These are phyloP conservation scores for Scolopax rusticola DNA, from an alignment of 2,797 vertebrate genomes.

Conservation along the genomic window DNA sequence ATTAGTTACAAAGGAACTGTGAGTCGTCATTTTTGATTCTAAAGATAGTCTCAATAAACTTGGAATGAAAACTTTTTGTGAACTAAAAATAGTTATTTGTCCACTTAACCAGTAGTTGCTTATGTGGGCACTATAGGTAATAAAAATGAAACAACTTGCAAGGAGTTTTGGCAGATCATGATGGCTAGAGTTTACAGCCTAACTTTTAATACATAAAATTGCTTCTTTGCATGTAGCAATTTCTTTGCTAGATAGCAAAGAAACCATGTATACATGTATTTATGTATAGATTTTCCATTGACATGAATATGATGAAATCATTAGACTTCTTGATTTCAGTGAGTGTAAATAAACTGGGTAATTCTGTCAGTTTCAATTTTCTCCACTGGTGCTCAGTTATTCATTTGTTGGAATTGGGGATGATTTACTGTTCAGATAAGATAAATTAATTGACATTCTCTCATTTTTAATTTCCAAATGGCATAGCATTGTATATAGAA, in stretches of 20 bases:
- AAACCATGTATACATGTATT: not conserved
- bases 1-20: not conserved
- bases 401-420: not conserved
- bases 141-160: not conserved
- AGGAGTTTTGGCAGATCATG: not conserved
- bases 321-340: not conserved
- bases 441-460: not conserved
- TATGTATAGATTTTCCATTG: not conserved
- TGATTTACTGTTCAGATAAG: not conserved
- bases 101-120: not conserved
- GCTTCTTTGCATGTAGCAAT: not conserved
- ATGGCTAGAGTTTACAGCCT: not conserved
- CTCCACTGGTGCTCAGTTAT: not conserved
- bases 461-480: not conserved
- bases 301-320: not conserved
- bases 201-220: not conserved
- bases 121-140: not conserved
- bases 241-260: not conserved
- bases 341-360: not conserved
- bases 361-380: not conserved
- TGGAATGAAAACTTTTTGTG: not conserved
- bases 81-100: not conserved
- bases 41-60: constrained; percentile 7
- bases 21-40: not conserved
- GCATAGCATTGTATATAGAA: not conserved